Conservation (phyloP, 1,140 invertebrate genomes). For the Phymastichus coffea region DNA sequence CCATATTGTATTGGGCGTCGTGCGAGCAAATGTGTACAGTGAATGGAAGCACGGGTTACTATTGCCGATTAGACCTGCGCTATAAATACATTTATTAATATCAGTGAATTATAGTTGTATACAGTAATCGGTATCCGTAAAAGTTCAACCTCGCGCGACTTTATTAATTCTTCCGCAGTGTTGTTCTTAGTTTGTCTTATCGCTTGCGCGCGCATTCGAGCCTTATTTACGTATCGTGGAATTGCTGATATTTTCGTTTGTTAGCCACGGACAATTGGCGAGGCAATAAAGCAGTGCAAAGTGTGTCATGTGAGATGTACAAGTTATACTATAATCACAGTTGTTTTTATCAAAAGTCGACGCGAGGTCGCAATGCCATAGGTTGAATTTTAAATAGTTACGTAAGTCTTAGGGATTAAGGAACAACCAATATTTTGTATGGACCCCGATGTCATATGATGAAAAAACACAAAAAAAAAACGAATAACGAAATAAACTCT, state of each 20-base stretch:
- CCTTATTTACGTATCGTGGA: not conserved
- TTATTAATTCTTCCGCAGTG: too few species aligned
- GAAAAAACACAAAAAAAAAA: not conserved
- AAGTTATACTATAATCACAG: not conserved
- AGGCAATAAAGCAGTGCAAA: not conserved
- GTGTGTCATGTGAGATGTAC: not conserved
- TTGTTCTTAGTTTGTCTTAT: too few species aligned
- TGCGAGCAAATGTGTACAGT: constrained; percentile 45
- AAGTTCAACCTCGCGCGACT: constrained; percentile 24
- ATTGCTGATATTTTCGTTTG: not conserved
- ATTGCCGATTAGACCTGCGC: constrained; percentile 45
- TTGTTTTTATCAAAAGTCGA: constrained; percentile 19
- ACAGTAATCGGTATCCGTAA: constrained; percentile 42
- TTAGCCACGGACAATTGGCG: not conserved
- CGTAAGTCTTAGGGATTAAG: constrained; percentile 43
- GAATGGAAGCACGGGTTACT: constrained; percentile 39
- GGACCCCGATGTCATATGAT: constrained; percentile 52
- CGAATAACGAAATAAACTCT: constrained; percentile 37
- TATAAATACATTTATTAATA: constrained; percentile 51
- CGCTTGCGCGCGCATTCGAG: not conserved
- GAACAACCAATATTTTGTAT: constrained; percentile 55
- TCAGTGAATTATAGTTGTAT: constrained; percentile 46
- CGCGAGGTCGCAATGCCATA: constrained; percentile 35
- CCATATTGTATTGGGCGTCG: too few species aligned
- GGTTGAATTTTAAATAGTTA: constrained; percentile 42